Base-by-base conservation (phyloP, 1,140 invertebrate genomes). In the Eriosoma lanigerum region DNA sequence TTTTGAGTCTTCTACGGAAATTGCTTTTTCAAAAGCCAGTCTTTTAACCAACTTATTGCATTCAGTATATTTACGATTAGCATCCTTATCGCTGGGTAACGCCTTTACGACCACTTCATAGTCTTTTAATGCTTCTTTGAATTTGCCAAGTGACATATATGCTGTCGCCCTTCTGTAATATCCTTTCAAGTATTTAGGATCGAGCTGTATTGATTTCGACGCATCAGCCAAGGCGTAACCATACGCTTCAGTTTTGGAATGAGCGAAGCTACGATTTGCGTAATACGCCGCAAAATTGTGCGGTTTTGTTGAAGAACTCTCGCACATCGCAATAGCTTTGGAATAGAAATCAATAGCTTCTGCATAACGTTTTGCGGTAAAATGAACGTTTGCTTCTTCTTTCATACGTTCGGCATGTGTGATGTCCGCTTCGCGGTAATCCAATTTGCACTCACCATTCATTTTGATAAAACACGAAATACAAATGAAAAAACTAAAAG, bases 91-190 rank as follows among this genome's bases (percentile, higher is more conserved):
- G 87, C 92, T 95, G 82, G 97, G 98, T 82, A 92, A 88, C 66
- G 92, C 92, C 88, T 95, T 97, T 56, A 91, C 92, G 66, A 96
- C 93, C 92, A 93, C 92, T 90, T 98, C 96, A 88, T 96, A 98
- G 88, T 99, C 97, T 86, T 93, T 95, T 66, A 99, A 88, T 1
- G 98, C 98, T 86, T 94, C 87, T 88, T 98, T 98, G 86, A 97
- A 98, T 88, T 98, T 98, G 82, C 97, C 96, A 83, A 99, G 86
- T 44, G 96, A 96, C 97, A 99, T 99, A 84, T 98, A 91, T 52
- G 97, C 94, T 0, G 94, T 95, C 0, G 98, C 98, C 85, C 97
- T 88, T 85, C 98, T 92, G 86, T 99, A 99, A 84, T 93, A 94
- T 17, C 94, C 96, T 87, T 99, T 99, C 9, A 97, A 88, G 87